phyloP scores from a whole-genome alignment of 2,888 invertebrate genomes.

The Drosophila percnosoma region DNA sequence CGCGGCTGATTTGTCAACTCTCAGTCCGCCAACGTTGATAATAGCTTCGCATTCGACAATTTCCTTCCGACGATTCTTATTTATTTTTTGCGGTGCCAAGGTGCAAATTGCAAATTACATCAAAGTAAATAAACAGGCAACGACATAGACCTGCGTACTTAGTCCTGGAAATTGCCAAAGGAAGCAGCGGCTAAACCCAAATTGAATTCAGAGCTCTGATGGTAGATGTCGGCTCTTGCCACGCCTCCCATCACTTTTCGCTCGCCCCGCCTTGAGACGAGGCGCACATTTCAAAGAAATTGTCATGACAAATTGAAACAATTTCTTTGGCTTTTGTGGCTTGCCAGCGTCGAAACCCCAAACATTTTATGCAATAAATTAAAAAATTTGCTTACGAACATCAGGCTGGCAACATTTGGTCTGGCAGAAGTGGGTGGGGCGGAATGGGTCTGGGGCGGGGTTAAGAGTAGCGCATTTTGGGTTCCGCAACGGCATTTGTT shows the following conservation, averaged over 20 bases:
- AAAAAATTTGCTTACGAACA: constrained; percentile 70
- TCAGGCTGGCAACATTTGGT: constrained; percentile 25
- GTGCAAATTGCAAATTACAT: constrained; percentile 81
- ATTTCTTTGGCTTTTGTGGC: constrained; percentile 78
- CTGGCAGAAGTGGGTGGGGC: background rate
- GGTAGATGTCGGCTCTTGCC: constrained; percentile 26
- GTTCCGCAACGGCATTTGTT: constrained; percentile 59
- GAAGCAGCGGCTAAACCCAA: constrained; percentile 70
- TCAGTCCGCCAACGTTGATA: constrained; percentile 51
- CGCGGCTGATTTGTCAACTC: constrained; percentile 75
- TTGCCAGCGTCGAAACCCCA: constrained; percentile 55
- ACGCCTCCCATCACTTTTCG: constrained; percentile 10
- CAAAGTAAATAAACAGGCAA: constrained; percentile 71
- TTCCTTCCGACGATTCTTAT: constrained; percentile 59
- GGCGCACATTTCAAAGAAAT: constrained; percentile 69
- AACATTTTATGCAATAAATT: constrained; percentile 78
- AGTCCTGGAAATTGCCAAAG: constrained; percentile 52
- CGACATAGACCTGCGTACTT: constrained; percentile 62
- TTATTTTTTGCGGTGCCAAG: constrained; percentile 49
- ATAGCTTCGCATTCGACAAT: constrained; percentile 68
- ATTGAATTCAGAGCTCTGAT: constrained; percentile 77
- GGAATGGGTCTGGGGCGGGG: background rate
- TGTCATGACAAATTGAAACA: constrained; percentile 80
- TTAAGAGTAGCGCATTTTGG: constrained; percentile 6
- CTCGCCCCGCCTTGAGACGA: constrained; percentile 10